Base-by-base conservation (phyloP, 2,888 invertebrate genomes). In the Rhagonycha lutea region DNA sequence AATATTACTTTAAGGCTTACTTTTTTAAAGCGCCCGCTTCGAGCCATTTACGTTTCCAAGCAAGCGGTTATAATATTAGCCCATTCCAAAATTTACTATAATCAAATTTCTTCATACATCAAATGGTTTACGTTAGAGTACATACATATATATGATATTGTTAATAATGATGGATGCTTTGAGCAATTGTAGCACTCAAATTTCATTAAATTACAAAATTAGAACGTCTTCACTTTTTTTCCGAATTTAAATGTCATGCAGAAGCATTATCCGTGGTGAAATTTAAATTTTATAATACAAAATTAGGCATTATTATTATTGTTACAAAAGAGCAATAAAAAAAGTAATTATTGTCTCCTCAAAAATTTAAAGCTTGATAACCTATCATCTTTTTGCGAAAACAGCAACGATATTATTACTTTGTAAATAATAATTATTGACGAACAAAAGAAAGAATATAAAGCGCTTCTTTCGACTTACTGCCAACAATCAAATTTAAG, bases 1-100 rank as follows among this genome's bases (percentile, higher is more conserved):
- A 69, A 74, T 74, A 70, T 74, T 70, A 67, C 69, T 23, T 69
- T 47, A 47, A 60, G 32, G 60, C 47, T 60, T 29, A 23, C 23
- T 47, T 69, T 69, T 60, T 47, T 69, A 60, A 69, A 69, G 32
- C 60, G 24, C n/a, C 23, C 24, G 63, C 63, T 65, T 24, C 12
- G 26, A 24, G 63, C 63, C 24, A 65, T 65, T 26, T 24, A 65
- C 24, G 63, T 65, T 65, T 65, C 18, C 12, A 24, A 65, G 63
- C 26, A 65, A 65, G 24, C n/a, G 24, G 23, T 24, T 24, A 26
- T 65, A 65, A 65, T 65, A 65, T 65, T 65, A 65, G 26, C 26
- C 24, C 47, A n/a, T n/a, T 47, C 26, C 63, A 65, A 65, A 65
- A 65, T 65, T 65, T 24, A 24, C 24, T 65, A 24, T 65, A 65